Conservation (phyloP, 2,888 invertebrate species). For the Protophormia terraenovae region DNA sequence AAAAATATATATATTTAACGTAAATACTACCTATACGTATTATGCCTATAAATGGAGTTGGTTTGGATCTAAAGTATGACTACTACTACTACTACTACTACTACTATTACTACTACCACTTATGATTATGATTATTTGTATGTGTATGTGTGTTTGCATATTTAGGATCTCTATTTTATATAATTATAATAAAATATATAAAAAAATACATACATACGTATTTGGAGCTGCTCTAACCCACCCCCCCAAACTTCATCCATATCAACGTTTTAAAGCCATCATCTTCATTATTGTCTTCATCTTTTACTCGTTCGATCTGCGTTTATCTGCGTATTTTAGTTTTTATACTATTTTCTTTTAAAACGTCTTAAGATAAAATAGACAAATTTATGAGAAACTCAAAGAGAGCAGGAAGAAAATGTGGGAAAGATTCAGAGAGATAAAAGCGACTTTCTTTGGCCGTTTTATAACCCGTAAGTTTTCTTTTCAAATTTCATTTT, state of each 20-base stretch:
- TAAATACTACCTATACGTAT: neutral
- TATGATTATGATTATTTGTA: conserved; percentile 10
- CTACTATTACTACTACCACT: neutral
- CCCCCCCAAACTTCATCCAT: conserved; percentile 30
- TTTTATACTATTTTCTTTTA: conserved; percentile 15
- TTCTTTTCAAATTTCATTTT: conserved; percentile 67
- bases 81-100: neutral
- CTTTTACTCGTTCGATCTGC: conserved; percentile 42
- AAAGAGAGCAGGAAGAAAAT: conserved; percentile 9
- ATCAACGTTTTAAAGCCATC: conserved; percentile 49
- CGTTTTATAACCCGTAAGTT: conserved; percentile 77
- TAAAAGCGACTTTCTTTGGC: conserved; percentile 49
- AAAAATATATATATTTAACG: neutral
- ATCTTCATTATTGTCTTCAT: conserved; percentile 60
- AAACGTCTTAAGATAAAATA: conserved; percentile 6
- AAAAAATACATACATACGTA: conserved; percentile 19
- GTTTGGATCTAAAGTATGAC: conserved; percentile 3
- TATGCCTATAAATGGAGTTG: conserved; percentile 5
- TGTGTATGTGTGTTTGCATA: conserved; percentile 44
- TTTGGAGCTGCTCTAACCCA: conserved; percentile 56
- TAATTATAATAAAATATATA: conserved; percentile 8
- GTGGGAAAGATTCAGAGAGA: conserved; percentile 13
- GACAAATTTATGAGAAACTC: conserved; percentile 13
- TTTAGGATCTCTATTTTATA: conserved; percentile 33
- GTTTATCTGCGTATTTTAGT: conserved; percentile 32